These are phyloP conservation scores for Mallotus villosus DNA, from an alignment of 2,797 vertebrate genomes.

Conservation along the genomic window DNA sequence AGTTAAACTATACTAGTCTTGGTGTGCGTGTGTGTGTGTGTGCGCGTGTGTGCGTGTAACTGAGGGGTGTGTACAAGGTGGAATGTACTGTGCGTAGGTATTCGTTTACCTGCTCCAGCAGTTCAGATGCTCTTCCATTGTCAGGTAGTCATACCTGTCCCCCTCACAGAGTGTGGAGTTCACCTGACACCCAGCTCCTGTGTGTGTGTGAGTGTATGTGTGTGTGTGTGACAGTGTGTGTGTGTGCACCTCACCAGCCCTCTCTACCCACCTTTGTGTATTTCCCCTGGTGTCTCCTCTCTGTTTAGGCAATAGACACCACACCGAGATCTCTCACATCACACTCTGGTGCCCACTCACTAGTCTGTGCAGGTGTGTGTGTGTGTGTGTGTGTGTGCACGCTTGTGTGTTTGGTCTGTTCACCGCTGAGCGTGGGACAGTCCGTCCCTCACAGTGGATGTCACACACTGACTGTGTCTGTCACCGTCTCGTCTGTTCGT, in stretches of 20 bases:
- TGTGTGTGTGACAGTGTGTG: slow-evolving; percentile 16
- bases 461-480: slow-evolving; percentile 68
- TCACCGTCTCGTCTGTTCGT: slow-evolving; percentile 47
- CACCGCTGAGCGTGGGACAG: slow-evolving; percentile 63
- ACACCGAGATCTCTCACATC: slow-evolving; percentile 71
- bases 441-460: slow-evolving; percentile 60
- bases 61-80: slow-evolving; percentile 59
- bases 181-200: slow-evolving; percentile 26
- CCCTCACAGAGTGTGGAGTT: slow-evolving; percentile 47
- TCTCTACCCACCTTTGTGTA: slow-evolving; percentile 31
- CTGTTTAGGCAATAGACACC: not conserved
- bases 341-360: slow-evolving; percentile 70
- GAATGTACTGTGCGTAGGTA: slow-evolving; percentile 72
- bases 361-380: slow-evolving; percentile 56
- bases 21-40: slow-evolving; percentile 44
- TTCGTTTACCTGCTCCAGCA: slow-evolving; percentile 69
- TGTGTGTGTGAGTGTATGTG: slow-evolving; percentile 29
- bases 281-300: slow-evolving; percentile 2
- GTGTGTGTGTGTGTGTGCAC: slow-evolving; percentile 11
- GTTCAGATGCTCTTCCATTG: slow-evolving; percentile 72
- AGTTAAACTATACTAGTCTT: slow-evolving; percentile 71
- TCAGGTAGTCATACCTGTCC: slow-evolving; percentile 66
- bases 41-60: slow-evolving; percentile 38
- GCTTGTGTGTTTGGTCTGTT: slow-evolving; percentile 47
- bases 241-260: slow-evolving; percentile 47